Percentiles rank a stretch among this genome's conserved stretches.
These are phyloP conservation scores for Panthera uncia DNA, from an alignment of 2,113 vertebrate genomes.

Conservation along the genomic window DNA sequence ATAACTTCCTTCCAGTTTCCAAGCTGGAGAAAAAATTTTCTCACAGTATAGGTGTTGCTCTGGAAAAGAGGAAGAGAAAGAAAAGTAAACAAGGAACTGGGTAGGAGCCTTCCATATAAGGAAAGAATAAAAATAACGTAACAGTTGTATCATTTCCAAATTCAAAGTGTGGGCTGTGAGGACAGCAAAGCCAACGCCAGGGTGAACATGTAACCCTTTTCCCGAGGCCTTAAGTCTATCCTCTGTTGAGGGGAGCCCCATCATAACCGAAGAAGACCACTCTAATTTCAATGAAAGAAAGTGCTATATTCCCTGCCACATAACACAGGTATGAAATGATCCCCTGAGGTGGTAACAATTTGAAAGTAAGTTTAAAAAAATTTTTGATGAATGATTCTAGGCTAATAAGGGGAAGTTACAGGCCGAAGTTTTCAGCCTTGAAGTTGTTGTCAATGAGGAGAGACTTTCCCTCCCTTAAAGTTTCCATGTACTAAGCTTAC, in stretches of 20 bases:
- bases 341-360: background rate
- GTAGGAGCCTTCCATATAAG: background rate
- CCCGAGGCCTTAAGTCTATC: background rate
- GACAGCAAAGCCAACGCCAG: background rate
- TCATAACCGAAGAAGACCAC: background rate
- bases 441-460: background rate
- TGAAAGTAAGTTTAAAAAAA: background rate
- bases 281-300: background rate
- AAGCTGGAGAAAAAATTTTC: background rate
- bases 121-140: background rate
- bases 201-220: background rate
- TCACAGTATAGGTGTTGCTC: background rate
- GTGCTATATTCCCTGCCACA: background rate
- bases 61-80: background rate
- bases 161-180: background rate
- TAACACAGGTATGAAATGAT: background rate
- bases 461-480: background rate
- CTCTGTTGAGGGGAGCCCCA: background rate
- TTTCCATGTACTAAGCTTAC: background rate
- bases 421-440: background rate
- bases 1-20: background rate
- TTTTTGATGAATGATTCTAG: background rate
- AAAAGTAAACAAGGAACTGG: background rate
- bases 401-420: background rate
- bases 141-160: background rate